Evolutionary conservation across 2,113 vertebrate genomes (phyloP).

Genomic region (Nanger granti): DNA sequence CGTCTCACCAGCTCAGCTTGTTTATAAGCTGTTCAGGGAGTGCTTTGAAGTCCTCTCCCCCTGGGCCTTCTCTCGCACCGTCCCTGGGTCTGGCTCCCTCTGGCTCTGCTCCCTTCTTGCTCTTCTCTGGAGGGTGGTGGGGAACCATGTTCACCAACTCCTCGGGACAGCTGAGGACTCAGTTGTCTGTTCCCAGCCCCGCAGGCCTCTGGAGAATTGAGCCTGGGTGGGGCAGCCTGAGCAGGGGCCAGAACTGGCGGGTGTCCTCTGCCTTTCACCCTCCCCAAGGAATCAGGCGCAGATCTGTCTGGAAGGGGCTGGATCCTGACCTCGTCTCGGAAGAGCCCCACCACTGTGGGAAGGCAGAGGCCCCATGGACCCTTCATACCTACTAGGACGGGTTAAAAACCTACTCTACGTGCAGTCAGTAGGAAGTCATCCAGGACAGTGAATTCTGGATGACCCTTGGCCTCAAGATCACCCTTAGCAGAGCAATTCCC

Average conservation of each 20-base stretch:
- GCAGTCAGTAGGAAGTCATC: not conserved
- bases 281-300: not conserved
- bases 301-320: not conserved
- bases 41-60: not conserved
- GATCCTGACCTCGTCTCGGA: not conserved
- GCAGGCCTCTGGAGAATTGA: not conserved
- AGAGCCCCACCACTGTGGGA: not conserved
- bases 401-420: not conserved
- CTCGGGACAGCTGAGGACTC: not conserved
- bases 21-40: not conserved
- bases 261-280: not conserved
- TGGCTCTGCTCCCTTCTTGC: not conserved
- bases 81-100: not conserved
- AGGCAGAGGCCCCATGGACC: too few species aligned
- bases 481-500: not conserved
- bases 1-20: not conserved
- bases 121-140: not conserved
- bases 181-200: too few species aligned
- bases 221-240: not conserved
- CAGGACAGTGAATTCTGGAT: slow-evolving; percentile 19
- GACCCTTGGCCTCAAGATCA: not conserved
- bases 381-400: too few species aligned
- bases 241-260: not conserved
- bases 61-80: not conserved
- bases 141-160: not conserved